Base-by-base conservation (phyloP, 2,888 invertebrate genomes). In the Uropetala carovei region DNA sequence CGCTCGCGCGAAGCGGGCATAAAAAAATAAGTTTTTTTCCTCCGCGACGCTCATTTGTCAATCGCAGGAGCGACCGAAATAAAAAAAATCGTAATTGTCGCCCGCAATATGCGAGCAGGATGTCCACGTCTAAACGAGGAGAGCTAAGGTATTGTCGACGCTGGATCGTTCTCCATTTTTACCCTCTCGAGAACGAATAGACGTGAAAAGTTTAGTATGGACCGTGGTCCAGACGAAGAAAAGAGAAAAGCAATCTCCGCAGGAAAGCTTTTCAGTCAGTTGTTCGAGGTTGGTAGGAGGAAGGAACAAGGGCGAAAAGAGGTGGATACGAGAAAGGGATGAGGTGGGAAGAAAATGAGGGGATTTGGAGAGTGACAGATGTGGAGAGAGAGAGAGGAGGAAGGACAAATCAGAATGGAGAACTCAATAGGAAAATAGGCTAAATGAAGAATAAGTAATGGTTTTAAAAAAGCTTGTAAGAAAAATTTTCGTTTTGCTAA, bases 201-300 rank as follows among this genome's bases (percentile, higher is more conserved):
- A 43, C 43, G 5, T 27, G 22, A 27, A 27, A 9, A 27, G 75
- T 4, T 27, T 27, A 27, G 22, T 27, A 22, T 27, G 75, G 75
- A 68, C 22, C n/a, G n/a, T 68, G 68, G 68, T 9, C n/a, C 68
- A 18, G n/a, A 22, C n/a, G 68, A 68, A 9, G 68, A 18, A n/a
- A n/a, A 68, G 22, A 68, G 68, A 22, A 75, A 75, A 75, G 75
- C 75, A 75, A 68, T 68, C 68, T 27, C 13, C 75, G 18, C 75
- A 9, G 75, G 22, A 75, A 75, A 14, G 22, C 75, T 75, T 75
- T 75, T 75, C 75, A 75, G 75, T 11, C 11, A 9, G 75, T 13
- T 9, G 22, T 13, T 27, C 13, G 75, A 27, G 75, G 75, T 11
- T n/a, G 75, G 43, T 1, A 43, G 43, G 43, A n/a, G n/a, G 43